Percentiles rank a stretch among this genome's conserved stretches.
phyloP scores from a whole-genome alignment of 2,797 vertebrate species.

The Echiichthys vipera region DNA sequence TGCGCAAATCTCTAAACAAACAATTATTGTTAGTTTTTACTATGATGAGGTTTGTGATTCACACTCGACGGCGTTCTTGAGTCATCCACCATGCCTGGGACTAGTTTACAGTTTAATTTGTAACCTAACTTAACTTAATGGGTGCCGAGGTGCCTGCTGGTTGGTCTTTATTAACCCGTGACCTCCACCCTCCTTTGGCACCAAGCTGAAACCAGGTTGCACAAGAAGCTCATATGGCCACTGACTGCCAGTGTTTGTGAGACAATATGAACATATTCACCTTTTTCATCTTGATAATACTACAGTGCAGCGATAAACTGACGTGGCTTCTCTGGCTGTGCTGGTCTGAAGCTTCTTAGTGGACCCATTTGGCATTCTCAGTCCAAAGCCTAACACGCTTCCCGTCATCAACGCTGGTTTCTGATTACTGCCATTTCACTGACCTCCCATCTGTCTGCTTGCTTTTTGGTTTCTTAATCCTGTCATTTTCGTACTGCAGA shows the following conservation, averaged over 20 bases:
- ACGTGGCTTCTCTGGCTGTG: constrained; percentile 33
- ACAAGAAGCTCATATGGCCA: constrained; percentile 10
- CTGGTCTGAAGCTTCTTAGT: constrained; percentile 3
- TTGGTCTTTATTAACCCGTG: constrained; percentile 15
- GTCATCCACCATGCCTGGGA: not conserved
- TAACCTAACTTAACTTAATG: not conserved
- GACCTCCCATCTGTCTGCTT: constrained; percentile 61
- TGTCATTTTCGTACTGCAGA: constrained; percentile 50
- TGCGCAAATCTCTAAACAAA: not conserved
- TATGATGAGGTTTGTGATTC: not conserved
- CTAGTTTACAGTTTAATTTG: not conserved
- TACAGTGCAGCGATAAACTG: constrained; percentile 16
- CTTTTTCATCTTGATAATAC: constrained; percentile 28
- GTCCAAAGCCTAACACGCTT: not conserved
- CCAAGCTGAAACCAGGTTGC: constrained; percentile 13
- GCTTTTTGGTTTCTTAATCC: constrained; percentile 71
- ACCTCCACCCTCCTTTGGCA: not conserved
- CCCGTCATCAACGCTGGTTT: constrained; percentile 32
- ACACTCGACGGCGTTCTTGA: not conserved
- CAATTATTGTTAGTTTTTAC: not conserved
- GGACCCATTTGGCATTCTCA: constrained; percentile 30
- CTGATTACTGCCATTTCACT: constrained; percentile 60
- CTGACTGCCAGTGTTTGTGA: constrained; percentile 2
- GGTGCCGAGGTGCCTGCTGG: not conserved
- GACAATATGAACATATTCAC: constrained; percentile 19